phyloP scores from a whole-genome alignment of 2,797 vertebrate species.

The Myripristis jacobus region DNA sequence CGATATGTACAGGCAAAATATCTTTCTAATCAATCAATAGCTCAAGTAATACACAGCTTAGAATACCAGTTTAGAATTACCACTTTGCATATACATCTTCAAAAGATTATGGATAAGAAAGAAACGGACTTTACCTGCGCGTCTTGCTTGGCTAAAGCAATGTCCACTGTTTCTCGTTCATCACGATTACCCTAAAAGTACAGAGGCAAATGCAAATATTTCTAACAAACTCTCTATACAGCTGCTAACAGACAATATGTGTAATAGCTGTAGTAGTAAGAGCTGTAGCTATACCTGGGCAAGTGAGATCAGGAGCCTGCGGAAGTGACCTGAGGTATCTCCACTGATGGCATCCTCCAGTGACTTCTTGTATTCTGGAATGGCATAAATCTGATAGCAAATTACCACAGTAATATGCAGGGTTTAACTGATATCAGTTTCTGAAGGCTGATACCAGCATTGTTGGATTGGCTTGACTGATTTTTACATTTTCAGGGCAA shows the following conservation, averaged over 20 bases:
- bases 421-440: too few species aligned
- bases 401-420: too few species aligned
- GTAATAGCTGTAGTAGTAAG: too few species aligned
- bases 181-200: conserved; percentile 91
- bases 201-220: conserved; percentile 3
- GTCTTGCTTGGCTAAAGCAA: conserved; percentile 92
- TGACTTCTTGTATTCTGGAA: conserved; percentile 91
- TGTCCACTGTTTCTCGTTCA: conserved; percentile 89
- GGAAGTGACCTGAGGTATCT: conserved; percentile 97
- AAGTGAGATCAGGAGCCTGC: conserved; percentile 93
- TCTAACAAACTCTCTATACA: not conserved
- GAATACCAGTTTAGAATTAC: not conserved
- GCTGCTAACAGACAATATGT: not conserved
- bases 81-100: not conserved
- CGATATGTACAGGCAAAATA: not conserved
- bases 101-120: not conserved
- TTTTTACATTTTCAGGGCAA: too few species aligned
- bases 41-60: not conserved
- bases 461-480: too few species aligned
- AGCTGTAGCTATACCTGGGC: conserved; percentile 85
- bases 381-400: conserved; percentile 11
- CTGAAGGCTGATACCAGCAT: too few species aligned
- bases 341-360: conserved; percentile 93
- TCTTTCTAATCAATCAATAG: not conserved
- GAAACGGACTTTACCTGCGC: conserved; percentile 87